These are phyloP conservation scores for human (Homo sapiens) DNA, from an alignment of 2,113 vertebrate genomes.

Conservation along the genomic window GRCh38 chr14:29345501-29346000, in stretches of 20 bases:
- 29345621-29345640: background rate
- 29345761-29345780: background rate
- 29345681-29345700: background rate
- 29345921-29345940: background rate
- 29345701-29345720: background rate
- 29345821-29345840: background rate
- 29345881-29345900: constrained; percentile 27
- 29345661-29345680: background rate
- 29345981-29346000: constrained; percentile 1
- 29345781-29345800: background rate
- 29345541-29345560: background rate
- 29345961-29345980: background rate
- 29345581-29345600: background rate
- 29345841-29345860: background rate
- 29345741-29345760: background rate
- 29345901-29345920: constrained; percentile 48
- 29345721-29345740: background rate
- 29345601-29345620: background rate
- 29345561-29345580: background rate
- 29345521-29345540: background rate
- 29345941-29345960: background rate
- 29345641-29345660: background rate
- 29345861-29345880: background rate
- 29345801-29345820: constrained; percentile 22
- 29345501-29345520: constrained; percentile 49